Evolutionary conservation across 2,113 vertebrate genomes (phyloP).

Genomic region (Monopterus albus): DNA sequence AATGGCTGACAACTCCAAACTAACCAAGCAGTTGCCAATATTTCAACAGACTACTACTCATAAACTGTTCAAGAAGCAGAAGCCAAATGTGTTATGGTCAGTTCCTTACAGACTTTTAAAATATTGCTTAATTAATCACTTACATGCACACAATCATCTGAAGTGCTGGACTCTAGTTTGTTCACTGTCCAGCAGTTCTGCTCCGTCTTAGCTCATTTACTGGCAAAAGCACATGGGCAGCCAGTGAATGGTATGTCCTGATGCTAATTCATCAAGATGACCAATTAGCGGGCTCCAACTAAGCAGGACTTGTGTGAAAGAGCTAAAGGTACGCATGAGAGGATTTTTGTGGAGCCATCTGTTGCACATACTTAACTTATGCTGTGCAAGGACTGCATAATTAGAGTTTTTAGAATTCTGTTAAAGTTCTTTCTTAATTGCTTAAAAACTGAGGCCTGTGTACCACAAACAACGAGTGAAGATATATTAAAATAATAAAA

Average conservation of each 20-base stretch:
- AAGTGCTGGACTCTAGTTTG: conserved; percentile 18
- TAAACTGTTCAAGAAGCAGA: neutral
- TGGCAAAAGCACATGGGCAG: conserved; percentile 40
- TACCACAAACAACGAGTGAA: neutral
- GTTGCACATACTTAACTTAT: conserved; percentile 12
- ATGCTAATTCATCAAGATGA: conserved; percentile 56
- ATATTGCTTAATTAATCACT: conserved; percentile 29
- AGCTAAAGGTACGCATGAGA: conserved; percentile 17
- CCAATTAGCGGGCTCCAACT: conserved; percentile 62
- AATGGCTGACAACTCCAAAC: too few species aligned
- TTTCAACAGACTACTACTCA: too few species aligned
- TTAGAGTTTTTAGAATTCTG: too few species aligned
- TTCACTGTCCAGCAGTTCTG: conserved; percentile 34
- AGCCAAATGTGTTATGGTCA: too few species aligned
- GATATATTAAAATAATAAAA: neutral
- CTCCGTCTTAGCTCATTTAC: conserved; percentile 45
- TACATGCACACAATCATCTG: conserved; percentile 15
- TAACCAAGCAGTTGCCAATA: too few species aligned
- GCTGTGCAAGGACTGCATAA: conserved; percentile 8
- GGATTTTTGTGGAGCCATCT: conserved; percentile 28
- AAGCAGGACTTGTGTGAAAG: conserved; percentile 23
- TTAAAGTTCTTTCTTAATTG: too few species aligned
- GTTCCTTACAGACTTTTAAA: conserved; percentile 12
- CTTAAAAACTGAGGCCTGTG: neutral
- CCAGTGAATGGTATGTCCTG: conserved; percentile 45